These are phyloP conservation scores for Cardiocondyla obscurior DNA, from an alignment of 1,140 invertebrate species.

Conservation along the genomic window DNA sequence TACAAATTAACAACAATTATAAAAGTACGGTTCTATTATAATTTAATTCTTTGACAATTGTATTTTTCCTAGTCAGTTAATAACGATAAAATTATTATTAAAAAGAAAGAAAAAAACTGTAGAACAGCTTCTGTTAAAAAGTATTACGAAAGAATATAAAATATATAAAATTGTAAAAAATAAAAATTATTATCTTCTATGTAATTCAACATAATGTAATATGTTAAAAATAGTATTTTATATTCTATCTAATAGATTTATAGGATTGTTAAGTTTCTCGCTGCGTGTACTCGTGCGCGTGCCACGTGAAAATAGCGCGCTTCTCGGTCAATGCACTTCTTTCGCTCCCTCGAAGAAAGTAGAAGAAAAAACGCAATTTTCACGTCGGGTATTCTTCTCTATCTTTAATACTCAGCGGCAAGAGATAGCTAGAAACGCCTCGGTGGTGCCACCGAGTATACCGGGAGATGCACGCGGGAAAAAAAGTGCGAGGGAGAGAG, in stretches of 20 bases:
- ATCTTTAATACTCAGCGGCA: conserved; percentile 45
- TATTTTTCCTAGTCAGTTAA: neutral
- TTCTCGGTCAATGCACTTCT: conserved; percentile 21
- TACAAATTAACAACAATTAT: too few relatives aligned
- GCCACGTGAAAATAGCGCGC: conserved; percentile 25
- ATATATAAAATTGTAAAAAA: neutral
- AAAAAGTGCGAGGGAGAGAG: neutral
- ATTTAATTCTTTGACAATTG: neutral
- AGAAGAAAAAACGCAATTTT: conserved; percentile 43
- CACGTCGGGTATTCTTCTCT: conserved; percentile 38
- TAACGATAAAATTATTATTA: neutral
- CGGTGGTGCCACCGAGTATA: neutral
- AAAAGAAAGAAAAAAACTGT: neutral
- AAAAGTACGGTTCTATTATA: neutral
- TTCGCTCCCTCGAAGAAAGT: neutral
- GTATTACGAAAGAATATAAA: neutral
- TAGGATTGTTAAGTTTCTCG: neutral
- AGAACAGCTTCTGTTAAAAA: neutral
- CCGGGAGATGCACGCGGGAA: neutral
- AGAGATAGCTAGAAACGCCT: conserved; percentile 27
- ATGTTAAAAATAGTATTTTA: neutral
- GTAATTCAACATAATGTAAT: neutral
- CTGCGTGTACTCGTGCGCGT: neutral
- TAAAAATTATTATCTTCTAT: neutral
- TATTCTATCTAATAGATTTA: neutral